phyloP scores from a whole-genome alignment of 2,797 vertebrate species.

The Passerculus sandwichensis region DNA sequence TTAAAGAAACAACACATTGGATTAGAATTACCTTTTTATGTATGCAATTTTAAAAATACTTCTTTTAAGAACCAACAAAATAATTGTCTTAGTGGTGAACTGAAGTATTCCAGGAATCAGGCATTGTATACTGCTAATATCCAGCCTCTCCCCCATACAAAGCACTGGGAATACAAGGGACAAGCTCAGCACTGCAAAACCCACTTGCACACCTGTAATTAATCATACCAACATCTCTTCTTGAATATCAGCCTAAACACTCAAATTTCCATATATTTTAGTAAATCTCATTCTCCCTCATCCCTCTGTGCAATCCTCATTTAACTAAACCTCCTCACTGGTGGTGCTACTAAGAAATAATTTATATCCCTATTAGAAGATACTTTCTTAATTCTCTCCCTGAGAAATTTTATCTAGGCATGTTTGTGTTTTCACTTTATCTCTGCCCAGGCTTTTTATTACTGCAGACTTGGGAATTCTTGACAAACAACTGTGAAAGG shows the following conservation, averaged over 20 bases:
- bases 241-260: background rate
- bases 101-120: background rate
- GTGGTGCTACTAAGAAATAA: background rate
- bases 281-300: background rate
- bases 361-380: background rate
- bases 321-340: background rate
- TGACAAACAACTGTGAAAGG: background rate
- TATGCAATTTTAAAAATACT: background rate
- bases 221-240: background rate
- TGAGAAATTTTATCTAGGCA: background rate
- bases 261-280: background rate
- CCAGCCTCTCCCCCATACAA: background rate
- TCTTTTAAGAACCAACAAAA: background rate
- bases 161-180: background rate
- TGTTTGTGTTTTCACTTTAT: background rate
- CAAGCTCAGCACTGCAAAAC: background rate
- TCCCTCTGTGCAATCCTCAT: background rate
- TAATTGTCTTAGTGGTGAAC: background rate
- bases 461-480: background rate
- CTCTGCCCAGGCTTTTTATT: background rate
- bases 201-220: background rate
- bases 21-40: background rate
- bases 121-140: background rate
- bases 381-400: constrained; percentile 8
- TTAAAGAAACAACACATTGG: background rate